phyloP scores from a whole-genome alignment of 2,888 invertebrate genomes.

The Acanthosepion lycidas region DNA sequence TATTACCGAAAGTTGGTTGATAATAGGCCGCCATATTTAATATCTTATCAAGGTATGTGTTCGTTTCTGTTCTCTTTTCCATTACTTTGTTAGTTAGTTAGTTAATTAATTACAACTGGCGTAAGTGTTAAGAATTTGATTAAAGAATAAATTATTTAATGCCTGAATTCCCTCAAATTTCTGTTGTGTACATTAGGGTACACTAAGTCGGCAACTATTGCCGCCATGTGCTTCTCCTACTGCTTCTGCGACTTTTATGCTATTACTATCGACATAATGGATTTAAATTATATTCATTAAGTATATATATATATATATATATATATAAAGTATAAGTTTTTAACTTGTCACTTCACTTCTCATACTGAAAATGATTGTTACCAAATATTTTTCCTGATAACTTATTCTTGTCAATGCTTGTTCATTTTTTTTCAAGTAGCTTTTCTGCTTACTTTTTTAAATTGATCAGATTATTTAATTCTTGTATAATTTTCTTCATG shows the following conservation, averaged over 20 bases:
- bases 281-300: background rate
- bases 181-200: background rate
- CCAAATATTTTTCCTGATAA: no score
- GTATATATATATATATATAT: no score
- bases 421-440: no score
- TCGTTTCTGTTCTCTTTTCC: background rate
- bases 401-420: no score
- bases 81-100: background rate
- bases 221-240: conserved; percentile 33
- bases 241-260: background rate
- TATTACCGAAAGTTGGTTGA: background rate
- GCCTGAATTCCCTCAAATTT: background rate
- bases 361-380: no score
- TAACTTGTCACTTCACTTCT: background rate
- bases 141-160: background rate
- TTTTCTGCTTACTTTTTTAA: no score
- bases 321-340: background rate
- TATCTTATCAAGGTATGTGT: background rate
- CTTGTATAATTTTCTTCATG: no score
- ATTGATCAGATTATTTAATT: no score
- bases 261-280: no score
- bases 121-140: background rate
- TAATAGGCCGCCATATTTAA: conserved; percentile 33
- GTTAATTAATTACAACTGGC: background rate
- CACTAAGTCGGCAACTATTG: background rate